phyloP scores from a whole-genome alignment of 2,888 invertebrate species.

The Hesperia comma region DNA sequence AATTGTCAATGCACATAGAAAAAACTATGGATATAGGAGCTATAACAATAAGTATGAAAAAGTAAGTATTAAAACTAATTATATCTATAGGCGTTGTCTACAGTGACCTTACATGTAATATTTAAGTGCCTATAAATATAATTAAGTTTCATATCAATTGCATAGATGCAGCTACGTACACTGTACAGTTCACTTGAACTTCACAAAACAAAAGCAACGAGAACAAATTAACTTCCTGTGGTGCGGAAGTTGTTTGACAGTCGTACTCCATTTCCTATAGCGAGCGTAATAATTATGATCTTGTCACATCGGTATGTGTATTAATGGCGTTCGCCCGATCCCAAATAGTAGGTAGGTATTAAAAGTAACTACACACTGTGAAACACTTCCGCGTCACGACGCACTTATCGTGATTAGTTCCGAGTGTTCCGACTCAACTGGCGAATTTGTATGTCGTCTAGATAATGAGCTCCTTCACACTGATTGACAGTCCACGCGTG shows the following conservation, averaged over 20 bases:
- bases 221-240: constrained; percentile 17
- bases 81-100: too few relatives aligned
- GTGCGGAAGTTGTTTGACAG: constrained; percentile 27
- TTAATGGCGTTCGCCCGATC: background rate
- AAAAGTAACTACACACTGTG: background rate
- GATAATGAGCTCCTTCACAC: background rate
- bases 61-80: too few relatives aligned
- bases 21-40: too few relatives aligned
- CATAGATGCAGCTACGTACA: too few relatives aligned
- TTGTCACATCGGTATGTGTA: constrained; percentile 5
- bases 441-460: background rate
- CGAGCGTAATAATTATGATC: constrained; percentile 16
- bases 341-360: background rate
- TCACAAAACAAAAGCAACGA: background rate
- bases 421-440: constrained; percentile 5
- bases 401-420: constrained; percentile 1
- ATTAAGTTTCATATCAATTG: too few relatives aligned
- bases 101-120: too few relatives aligned
- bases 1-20: too few relatives aligned
- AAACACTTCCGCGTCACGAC: constrained; percentile 5
- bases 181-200: background rate
- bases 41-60: too few relatives aligned
- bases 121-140: too few relatives aligned
- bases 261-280: constrained; percentile 16
- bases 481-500: background rate